Evolutionary conservation across 1,140 invertebrate genomes (phyloP), one percentile per base, ranked within the genome.

Genomic region (Heliothis virescens): DNA sequence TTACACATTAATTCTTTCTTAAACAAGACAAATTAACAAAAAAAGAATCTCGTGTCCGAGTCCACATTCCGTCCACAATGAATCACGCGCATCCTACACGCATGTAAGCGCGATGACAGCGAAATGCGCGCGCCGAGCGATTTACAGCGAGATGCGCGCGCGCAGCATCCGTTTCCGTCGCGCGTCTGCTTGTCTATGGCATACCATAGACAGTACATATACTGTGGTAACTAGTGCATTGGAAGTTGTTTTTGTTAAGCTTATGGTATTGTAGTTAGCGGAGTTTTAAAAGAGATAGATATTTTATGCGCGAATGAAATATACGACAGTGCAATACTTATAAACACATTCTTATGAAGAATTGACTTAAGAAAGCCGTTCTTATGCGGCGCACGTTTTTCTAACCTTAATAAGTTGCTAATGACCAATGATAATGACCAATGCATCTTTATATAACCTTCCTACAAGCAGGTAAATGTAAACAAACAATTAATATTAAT

Each of bases 71-170:
- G 7, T 13, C n/a, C 15, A 34, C 48, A 65, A 78, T 78, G 34
- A 78, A 78, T 78, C 75, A 78, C 48, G 18, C 62, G 62, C 75
- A 78, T 78, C 62, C 63, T 78, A 77, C 74, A 65, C 18, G 12
- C 16, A 52, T 18, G 81, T 86, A 85, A 82, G 62, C 80, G 85
- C 83, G 90, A 82, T 87, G 91, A 92, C 88, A 91, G 86, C 86
- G 84, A 89, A 89, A 91, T 87, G 90, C 79, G 81, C 82, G 72
- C 86, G 88, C 79, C 83, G 91, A 91, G 78, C 86, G 91, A 91
- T 91, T 91, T 90, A 92, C 85, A 82, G 73, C 78, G 71, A 47
- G 65, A 48, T 16, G 52, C 47, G 77, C 73, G n/a, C 52, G 73
- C 78, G 76, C 69, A 41, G 63, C 81, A 84, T 87, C 85, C 85